Percentiles rank a stretch among this genome's conserved stretches.
These are phyloP conservation scores for Myripristis murdjan DNA, from an alignment of 2,797 vertebrate species.

Conservation along the genomic window DNA sequence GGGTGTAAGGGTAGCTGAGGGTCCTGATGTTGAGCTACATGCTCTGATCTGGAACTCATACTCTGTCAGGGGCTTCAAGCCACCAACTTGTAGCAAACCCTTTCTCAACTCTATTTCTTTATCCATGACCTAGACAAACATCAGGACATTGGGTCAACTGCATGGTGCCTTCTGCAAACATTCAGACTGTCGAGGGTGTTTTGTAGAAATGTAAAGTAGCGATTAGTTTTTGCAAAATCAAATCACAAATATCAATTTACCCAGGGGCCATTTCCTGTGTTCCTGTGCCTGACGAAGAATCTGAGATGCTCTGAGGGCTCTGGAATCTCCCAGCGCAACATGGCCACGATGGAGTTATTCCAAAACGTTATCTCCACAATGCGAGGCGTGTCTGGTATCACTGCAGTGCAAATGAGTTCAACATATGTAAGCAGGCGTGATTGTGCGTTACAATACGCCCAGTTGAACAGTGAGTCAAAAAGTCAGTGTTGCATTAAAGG, in stretches of 20 bases:
- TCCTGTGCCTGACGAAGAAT: slow-evolving; percentile 81
- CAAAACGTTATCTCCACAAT: slow-evolving; percentile 74
- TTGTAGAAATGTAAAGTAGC: too few species aligned
- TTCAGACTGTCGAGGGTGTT: too few species aligned
- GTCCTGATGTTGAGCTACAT: slow-evolving; percentile 59
- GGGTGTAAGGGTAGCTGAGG: background rate
- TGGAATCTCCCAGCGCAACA: slow-evolving; percentile 82
- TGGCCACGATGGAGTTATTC: slow-evolving; percentile 67
- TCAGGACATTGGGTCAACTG: background rate
- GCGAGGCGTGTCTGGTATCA: slow-evolving; percentile 86
- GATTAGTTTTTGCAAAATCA: background rate
- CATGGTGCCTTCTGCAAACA: background rate
- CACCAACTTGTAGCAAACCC: slow-evolving; percentile 54
- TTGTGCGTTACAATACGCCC: background rate
- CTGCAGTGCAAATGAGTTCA: slow-evolving; percentile 72
- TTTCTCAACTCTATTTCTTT: slow-evolving; percentile 35
- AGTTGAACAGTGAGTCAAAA: slow-evolving; percentile 8
- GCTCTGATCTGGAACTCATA: slow-evolving; percentile 89
- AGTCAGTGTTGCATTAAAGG: background rate
- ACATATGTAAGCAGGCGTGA: background rate
- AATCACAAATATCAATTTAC: slow-evolving; percentile 64
- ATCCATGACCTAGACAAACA: slow-evolving; percentile 44
- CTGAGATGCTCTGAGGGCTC: slow-evolving; percentile 60
- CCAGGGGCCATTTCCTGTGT: slow-evolving; percentile 60
- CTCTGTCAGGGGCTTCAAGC: slow-evolving; percentile 79